phyloP scores from a whole-genome alignment of 2,797 vertebrate species.

The Naso thynnoides region DNA sequence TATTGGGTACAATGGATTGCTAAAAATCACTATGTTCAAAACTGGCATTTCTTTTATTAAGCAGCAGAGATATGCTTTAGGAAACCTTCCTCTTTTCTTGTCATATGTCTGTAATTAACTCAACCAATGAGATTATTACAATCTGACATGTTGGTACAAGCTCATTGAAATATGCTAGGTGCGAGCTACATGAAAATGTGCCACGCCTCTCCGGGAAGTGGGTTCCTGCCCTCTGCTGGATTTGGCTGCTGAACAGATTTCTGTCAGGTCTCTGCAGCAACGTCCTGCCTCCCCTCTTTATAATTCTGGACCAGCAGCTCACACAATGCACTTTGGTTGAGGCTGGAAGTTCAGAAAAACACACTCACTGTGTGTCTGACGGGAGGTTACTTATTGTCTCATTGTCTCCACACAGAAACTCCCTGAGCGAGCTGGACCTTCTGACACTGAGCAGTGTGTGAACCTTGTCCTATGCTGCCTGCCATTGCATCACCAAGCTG shows the following conservation, averaged over 20 bases:
- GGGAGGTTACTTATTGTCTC: rapidly evolving
- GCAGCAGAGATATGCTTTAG: too few relatives aligned
- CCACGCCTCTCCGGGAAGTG: background rate
- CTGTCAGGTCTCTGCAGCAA: constrained; percentile 25
- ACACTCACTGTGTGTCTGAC: constrained; percentile 7
- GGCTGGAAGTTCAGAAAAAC: background rate
- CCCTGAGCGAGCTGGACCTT: constrained; percentile 45
- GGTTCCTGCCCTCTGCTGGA: background rate
- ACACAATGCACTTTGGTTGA: background rate
- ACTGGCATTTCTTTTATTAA: too few relatives aligned
- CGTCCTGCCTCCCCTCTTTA: background rate
- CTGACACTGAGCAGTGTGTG: constrained; percentile 23
- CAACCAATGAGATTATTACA: background rate
- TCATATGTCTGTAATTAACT: background rate
- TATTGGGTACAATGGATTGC: background rate
- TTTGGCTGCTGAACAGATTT: constrained; percentile 11
- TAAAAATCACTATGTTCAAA: background rate
- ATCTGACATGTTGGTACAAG: too few relatives aligned
- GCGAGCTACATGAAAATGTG: background rate
- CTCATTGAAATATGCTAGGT: background rate
- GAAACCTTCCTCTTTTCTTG: background rate
- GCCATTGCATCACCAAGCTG: constrained; percentile 39
- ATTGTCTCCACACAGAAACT: too few relatives aligned
- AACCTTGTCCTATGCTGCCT: constrained; percentile 59
- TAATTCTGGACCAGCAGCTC: constrained; percentile 16